Conservation (phyloP, 2,888 invertebrate species). For the Papilio demoleus region DNA sequence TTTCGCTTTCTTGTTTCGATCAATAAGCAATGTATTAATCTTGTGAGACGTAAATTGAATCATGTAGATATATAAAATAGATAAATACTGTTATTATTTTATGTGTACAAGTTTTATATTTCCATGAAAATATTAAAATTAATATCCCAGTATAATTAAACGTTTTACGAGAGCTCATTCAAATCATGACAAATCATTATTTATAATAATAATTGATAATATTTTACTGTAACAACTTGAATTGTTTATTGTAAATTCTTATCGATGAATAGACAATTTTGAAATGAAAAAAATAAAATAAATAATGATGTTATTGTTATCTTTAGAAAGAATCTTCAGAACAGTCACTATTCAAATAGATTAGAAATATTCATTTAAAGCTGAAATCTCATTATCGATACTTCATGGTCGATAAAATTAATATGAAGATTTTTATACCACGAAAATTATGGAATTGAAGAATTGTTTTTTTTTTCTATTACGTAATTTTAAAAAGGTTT, state of each 20-base stretch:
- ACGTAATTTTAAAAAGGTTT: too few relatives aligned
- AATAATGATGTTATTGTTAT: background rate
- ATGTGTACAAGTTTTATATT: background rate
- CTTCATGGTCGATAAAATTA: too few relatives aligned
- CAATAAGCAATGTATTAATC: too few relatives aligned
- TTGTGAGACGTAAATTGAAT: too few relatives aligned
- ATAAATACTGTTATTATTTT: background rate
- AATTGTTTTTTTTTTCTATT: too few relatives aligned
- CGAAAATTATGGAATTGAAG: too few relatives aligned
- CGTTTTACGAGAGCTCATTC: background rate
- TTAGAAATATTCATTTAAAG: too few relatives aligned
- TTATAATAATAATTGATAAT: background rate
- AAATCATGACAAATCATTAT: background rate
- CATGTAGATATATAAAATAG: too few relatives aligned
- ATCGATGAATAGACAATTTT: background rate
- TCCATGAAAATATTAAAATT: background rate
- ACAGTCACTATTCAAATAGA: background rate
- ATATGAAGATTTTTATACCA: too few relatives aligned
- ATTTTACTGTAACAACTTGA: slow-evolving; percentile 14
- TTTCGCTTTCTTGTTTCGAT: too few relatives aligned
- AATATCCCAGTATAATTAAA: background rate
- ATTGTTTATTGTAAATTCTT: slow-evolving; percentile 9
- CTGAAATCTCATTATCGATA: too few relatives aligned
- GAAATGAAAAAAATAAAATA: background rate
- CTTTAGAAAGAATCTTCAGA: background rate